Conservation (phyloP, 1,140 invertebrate species). For the Calliopsis andreniformis region DNA sequence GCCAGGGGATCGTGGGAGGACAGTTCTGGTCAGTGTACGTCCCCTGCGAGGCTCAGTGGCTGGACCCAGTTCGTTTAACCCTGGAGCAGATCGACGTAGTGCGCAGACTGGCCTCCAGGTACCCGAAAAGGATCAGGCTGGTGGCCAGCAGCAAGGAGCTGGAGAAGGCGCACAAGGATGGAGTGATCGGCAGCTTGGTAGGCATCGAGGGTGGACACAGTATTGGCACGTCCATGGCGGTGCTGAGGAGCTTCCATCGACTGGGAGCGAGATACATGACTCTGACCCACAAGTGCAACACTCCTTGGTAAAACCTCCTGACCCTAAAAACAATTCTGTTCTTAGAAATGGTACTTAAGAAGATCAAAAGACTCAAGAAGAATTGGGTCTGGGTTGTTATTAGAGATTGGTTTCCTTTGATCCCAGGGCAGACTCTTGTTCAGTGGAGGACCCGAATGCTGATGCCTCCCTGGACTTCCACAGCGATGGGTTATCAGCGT, state of each 20-base stretch:
- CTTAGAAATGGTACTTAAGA: no score
- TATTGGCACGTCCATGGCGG: constrained; percentile 91
- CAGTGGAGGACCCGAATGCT: constrained; percentile 80
- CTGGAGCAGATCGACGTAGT: constrained; percentile 93
- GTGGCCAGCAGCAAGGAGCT: constrained; percentile 85
- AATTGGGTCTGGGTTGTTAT: no score
- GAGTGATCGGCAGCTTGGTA: constrained; percentile 90
- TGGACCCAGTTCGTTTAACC: constrained; percentile 90
- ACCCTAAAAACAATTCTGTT: no score
- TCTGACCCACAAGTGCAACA: constrained; percentile 93
- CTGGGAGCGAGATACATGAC: constrained; percentile 93
- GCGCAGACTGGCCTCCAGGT: constrained; percentile 85
- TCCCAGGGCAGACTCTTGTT: constrained; percentile 82
- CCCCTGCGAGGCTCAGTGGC: constrained; percentile 90
- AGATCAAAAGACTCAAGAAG: no score
- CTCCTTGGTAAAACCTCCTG: constrained; percentile 89
- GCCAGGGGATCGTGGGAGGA: constrained; percentile 82
- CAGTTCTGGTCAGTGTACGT: constrained; percentile 96
- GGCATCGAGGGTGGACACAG: constrained; percentile 94
- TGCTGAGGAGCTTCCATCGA: constrained; percentile 91
- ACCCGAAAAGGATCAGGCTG: constrained; percentile 81
- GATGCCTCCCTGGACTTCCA: constrained; percentile 81
- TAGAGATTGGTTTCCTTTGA: no score
- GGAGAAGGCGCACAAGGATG: constrained; percentile 87
- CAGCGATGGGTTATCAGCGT: constrained; percentile 86